Evolutionary conservation across 2,888 invertebrate genomes (phyloP).

Genomic region (Meandrusa payeni): DNA sequence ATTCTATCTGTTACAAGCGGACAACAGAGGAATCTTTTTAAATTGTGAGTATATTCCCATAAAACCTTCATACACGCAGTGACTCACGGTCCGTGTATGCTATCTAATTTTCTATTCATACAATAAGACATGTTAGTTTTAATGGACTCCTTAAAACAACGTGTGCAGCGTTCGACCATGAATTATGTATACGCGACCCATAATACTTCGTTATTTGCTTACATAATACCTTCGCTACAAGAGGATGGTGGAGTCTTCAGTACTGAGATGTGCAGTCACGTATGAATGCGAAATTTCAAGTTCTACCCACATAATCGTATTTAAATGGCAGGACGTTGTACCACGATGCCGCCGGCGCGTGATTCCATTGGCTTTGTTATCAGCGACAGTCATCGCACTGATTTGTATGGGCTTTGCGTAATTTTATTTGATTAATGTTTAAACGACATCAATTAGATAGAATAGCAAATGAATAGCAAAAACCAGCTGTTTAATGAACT

Average conservation of each 20-base stretch:
- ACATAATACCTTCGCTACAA: constrained; percentile 55
- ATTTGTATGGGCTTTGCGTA: neutral
- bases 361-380: constrained; percentile 2
- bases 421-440: too few relatives aligned
- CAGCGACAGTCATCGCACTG: neutral
- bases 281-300: constrained; percentile 49
- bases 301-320: constrained; percentile 58
- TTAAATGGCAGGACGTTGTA: constrained; percentile 32
- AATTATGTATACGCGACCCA: constrained; percentile 58
- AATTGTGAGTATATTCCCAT: constrained; percentile 16
- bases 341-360: neutral
- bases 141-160: constrained; percentile 38
- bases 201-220: constrained; percentile 63
- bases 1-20: constrained; percentile 9
- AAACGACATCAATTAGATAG: too few relatives aligned
- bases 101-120: constrained; percentile 24
- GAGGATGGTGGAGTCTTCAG: constrained; percentile 54
- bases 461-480: too few relatives aligned
- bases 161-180: constrained; percentile 59
- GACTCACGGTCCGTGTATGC: constrained; percentile 17
- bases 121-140: constrained; percentile 20
- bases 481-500: too few relatives aligned
- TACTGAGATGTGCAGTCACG: constrained; percentile 67
- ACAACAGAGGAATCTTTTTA: neutral
- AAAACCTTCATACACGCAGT: constrained; percentile 2